These are phyloP conservation scores for Cyprinus carpio DNA, from an alignment of 2,113 vertebrate genomes.

Conservation along the genomic window DNA sequence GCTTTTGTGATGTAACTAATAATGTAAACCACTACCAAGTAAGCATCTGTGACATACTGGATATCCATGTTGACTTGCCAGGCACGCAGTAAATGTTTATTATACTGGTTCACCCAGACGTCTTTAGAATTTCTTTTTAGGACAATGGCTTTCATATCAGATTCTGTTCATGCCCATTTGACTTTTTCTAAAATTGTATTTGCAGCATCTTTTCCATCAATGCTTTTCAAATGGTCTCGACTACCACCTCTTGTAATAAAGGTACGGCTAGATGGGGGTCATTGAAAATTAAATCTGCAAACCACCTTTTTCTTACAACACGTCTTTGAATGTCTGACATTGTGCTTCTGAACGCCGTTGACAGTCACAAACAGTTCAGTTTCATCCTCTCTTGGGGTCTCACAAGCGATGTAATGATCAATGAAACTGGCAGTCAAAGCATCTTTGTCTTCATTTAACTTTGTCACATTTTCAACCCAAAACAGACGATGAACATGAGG, in stretches of 20 bases:
- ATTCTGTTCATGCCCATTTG: not conserved
- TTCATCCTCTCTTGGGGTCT: no score
- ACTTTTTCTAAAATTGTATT: constrained; percentile 24
- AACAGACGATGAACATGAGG: no score
- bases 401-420: no score
- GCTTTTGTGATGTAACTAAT: constrained; percentile 43
- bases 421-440: no score
- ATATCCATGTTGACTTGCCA: no score
- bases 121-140: constrained; percentile 33
- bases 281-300: constrained; percentile 44
- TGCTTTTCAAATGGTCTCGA: not conserved
- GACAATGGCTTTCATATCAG: constrained; percentile 11
- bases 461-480: no score
- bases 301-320: constrained; percentile 31
- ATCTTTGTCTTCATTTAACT: no score
- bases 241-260: not conserved
- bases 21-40: constrained; percentile 17
- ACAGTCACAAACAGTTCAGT: no score
- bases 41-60: no score
- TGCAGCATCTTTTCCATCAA: not conserved
- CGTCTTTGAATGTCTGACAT: constrained; percentile 36
- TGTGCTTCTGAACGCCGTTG: constrained; percentile 35
- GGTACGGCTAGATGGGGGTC: not conserved
- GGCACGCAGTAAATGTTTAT: no score
- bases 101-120: not conserved